phyloP scores from a whole-genome alignment of 1,140 invertebrate genomes.

The Geopemphigus sp. region DNA sequence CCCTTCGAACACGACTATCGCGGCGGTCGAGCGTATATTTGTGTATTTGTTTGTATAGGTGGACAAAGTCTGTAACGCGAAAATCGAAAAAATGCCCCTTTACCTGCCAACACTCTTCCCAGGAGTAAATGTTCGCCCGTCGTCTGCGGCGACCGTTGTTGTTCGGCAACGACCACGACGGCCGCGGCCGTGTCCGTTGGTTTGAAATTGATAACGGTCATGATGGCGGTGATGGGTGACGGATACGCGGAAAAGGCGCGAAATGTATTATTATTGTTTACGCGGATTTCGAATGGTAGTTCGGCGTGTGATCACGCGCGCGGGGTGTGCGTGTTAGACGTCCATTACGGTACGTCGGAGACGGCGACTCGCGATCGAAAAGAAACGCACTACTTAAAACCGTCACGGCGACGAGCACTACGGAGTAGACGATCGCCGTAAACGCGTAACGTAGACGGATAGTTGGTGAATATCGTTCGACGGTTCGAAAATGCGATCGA shows the following conservation, averaged over 20 bases:
- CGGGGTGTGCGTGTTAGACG: neutral
- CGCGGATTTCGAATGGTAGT: too few species aligned
- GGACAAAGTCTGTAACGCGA: too few species aligned
- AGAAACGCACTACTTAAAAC: too few species aligned
- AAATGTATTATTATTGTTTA: too few species aligned
- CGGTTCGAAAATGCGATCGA: too few species aligned
- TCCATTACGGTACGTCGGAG: neutral
- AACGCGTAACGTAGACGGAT: too few species aligned
- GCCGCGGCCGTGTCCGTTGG: slow-evolving; percentile 9
- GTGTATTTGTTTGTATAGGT: too few species aligned
- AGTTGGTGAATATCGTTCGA: too few species aligned
- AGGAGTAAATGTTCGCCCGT: slow-evolving; percentile 25
- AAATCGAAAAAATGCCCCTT: neutral
- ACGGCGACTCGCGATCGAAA: too few species aligned
- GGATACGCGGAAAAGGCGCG: neutral
- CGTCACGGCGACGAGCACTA: too few species aligned
- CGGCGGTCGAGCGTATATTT: neutral
- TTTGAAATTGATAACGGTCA: slow-evolving; percentile 48
- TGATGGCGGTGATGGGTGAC: neutral
- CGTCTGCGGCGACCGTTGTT: slow-evolving; percentile 8
- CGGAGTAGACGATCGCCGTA: too few species aligned
- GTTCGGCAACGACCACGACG: neutral
- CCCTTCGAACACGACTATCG: neutral
- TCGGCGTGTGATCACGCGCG: too few species aligned
- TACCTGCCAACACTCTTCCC: slow-evolving; percentile 44